These are phyloP conservation scores for Venustaconcha ellipsiformis DNA, from an alignment of 1,140 invertebrate genomes.

Conservation along the genomic window DNA sequence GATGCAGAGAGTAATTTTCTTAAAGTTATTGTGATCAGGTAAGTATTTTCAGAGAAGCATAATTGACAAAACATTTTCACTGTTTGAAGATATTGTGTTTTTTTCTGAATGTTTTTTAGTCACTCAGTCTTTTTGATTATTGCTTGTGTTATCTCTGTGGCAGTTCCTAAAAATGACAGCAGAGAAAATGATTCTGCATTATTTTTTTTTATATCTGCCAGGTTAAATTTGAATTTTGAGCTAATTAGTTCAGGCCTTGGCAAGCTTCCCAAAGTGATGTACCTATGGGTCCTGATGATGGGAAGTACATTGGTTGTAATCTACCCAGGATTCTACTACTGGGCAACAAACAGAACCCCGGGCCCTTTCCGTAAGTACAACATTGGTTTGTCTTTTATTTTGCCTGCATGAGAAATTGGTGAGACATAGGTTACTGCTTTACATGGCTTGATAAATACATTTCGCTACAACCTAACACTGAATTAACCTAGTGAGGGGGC, in stretches of 20 bases:
- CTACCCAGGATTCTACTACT: slow-evolving; percentile 73
- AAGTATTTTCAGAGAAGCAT: no score
- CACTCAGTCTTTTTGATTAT: no score
- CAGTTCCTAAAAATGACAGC: no score
- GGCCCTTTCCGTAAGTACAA: slow-evolving; percentile 40
- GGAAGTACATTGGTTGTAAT: slow-evolving; percentile 69
- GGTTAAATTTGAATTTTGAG: slow-evolving; percentile 72
- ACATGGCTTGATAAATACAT: no score
- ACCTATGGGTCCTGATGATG: slow-evolving; percentile 74
- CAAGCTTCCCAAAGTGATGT: slow-evolving; percentile 72
- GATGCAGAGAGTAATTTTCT: no score
- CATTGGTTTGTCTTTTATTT: background rate
- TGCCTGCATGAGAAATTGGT: background rate
- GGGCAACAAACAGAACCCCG: slow-evolving; percentile 65
- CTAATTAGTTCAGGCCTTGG: slow-evolving; percentile 73
- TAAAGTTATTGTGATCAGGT: no score
- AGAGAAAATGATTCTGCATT: background rate
- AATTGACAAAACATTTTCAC: no score
- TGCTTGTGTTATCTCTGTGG: no score
- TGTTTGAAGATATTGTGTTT: no score
- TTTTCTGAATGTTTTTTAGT: no score
- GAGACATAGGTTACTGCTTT: background rate
- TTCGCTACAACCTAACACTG: no score
- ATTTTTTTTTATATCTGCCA: slow-evolving; percentile 58
- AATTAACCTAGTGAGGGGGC: no score